Evolutionary conservation across 2,113 vertebrate genomes (phyloP), one percentile per base, ranked within the genome.

Genomic region (Echinops telfairi): DNA sequence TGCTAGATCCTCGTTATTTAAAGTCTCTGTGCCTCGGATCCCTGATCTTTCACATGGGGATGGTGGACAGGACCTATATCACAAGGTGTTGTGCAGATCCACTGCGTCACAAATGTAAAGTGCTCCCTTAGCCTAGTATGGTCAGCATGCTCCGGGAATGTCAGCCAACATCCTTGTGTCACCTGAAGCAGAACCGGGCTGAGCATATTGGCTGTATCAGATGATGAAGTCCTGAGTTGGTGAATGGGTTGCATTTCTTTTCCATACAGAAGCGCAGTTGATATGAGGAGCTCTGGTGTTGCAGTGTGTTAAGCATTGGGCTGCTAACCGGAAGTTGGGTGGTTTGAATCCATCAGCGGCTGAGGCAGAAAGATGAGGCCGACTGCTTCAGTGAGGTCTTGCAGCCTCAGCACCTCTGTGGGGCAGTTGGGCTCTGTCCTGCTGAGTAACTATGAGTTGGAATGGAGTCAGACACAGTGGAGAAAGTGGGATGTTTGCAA

Each of bases 1-100:
- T 66, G 19, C 19, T 15, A 5, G 22, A 23, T 86, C 58, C 20
- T 0, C 2, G 29, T 58, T 27, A 31, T 86, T 82, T 76, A 47
- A 64, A 31, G 70, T 53, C n/a, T 47, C 64, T 29, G 10, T 6
- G 8, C 16, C 85, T 89, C 25, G 3, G 62, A 68, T 47, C 66
- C 25, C 36, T 89, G 36, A 47, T 71, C 68, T 78, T 94, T 64
- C 43, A 89, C 88, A 88, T 58, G 80, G 68, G 93, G 29, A 36
- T 23, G 7, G 38, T 12, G 47, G 5, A 85, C 1, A 12, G 64
- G 8, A 15, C 25, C 68, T 38, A 4, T 0, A 64, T 25, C 53
- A 53, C 47, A 9, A 53, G 47, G 47, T 14, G 47, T 53, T 53
- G 47, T 12, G 47, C 47, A 53, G 9, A 53, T 53, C 12, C 47